phyloP scores from a whole-genome alignment of 53 echinoderm and acorn worm genomes.

The Henricia sp. region DNA sequence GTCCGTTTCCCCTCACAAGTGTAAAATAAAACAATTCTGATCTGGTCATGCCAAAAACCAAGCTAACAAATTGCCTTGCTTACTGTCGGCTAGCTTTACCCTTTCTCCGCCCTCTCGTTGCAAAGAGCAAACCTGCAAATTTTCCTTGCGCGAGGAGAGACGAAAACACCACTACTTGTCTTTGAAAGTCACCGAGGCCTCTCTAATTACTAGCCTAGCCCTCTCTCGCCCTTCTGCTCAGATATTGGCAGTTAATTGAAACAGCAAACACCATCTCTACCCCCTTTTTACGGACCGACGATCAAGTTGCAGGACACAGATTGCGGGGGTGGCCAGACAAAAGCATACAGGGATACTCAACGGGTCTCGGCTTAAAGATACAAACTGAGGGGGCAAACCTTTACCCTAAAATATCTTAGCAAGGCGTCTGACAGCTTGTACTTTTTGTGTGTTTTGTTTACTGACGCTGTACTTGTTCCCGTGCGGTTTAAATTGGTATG shows the following conservation, averaged over 20 bases:
- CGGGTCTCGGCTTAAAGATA: not conserved
- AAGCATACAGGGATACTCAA: slow-evolving; percentile 39
- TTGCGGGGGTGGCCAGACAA: slow-evolving; percentile 54
- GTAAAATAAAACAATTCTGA: no score
- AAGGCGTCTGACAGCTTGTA: slow-evolving; percentile 53
- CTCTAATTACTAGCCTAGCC: slow-evolving; percentile 16
- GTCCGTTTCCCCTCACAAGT: no score
- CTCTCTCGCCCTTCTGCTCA: slow-evolving; percentile 7
- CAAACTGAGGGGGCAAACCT: not conserved
- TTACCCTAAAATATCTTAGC: slow-evolving; percentile 5
- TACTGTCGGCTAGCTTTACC: not conserved
- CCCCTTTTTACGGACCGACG: slow-evolving; percentile 8
- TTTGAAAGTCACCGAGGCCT: slow-evolving; percentile 25
- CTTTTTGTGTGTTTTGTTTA: slow-evolving; percentile 9
- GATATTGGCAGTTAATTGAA: slow-evolving; percentile 72
- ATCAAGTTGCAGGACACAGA: slow-evolving; percentile 65
- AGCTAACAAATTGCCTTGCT: not conserved
- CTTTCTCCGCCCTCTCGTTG: not conserved
- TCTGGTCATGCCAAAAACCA: no score
- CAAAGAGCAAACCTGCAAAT: not conserved
- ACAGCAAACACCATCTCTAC: slow-evolving; percentile 52
- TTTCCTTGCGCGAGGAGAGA: not conserved
- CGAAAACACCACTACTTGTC: slow-evolving; percentile 3
- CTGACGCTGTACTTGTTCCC: slow-evolving; percentile 20
- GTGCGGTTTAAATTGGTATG: slow-evolving; percentile 65